A percentile compares a stretch with the other conserved stretches of the same genome.
phyloP scores from a whole-genome alignment of 2,888 invertebrate genomes.

The Phortica magna region DNA sequence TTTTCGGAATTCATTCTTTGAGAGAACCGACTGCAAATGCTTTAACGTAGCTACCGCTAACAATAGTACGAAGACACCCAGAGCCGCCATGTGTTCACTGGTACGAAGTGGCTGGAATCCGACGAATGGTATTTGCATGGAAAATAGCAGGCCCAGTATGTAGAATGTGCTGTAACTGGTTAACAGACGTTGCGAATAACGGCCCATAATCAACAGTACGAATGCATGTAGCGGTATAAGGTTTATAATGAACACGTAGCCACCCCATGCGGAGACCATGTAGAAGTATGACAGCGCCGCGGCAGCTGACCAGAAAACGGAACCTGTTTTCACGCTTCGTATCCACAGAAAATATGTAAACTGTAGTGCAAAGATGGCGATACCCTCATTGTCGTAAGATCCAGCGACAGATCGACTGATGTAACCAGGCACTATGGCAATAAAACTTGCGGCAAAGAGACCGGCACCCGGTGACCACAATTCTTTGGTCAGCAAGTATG shows the following conservation, averaged over 20 bases:
- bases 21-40: constrained; percentile 91
- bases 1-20: constrained; percentile 93
- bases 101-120: constrained; percentile 99
- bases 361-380: constrained; percentile 99
- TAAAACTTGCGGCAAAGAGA: constrained; percentile 98
- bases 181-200: constrained; percentile 94
- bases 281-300: constrained; percentile 99
- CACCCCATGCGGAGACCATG: constrained; percentile 99
- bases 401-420: constrained; percentile 99
- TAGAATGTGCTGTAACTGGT: constrained; percentile 98
- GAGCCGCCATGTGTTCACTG: constrained; percentile 99
- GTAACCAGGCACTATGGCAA: constrained; percentile 99
- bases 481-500: constrained; percentile 98
- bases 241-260: constrained; percentile 99
- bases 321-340: constrained; percentile 97
- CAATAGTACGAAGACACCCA: constrained; percentile 96
- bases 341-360: constrained; percentile 99
- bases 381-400: constrained; percentile 99
- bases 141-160: constrained; percentile 94
- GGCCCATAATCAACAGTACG: constrained; percentile 94
- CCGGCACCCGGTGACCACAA: constrained; percentile 98
- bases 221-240: constrained; percentile 99
- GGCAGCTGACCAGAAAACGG: constrained; percentile 96
- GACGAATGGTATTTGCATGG: constrained; percentile 98
- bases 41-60: constrained; percentile 92